Conservation (phyloP, 2,888 invertebrate genomes). For the Pollenia amentaria region DNA sequence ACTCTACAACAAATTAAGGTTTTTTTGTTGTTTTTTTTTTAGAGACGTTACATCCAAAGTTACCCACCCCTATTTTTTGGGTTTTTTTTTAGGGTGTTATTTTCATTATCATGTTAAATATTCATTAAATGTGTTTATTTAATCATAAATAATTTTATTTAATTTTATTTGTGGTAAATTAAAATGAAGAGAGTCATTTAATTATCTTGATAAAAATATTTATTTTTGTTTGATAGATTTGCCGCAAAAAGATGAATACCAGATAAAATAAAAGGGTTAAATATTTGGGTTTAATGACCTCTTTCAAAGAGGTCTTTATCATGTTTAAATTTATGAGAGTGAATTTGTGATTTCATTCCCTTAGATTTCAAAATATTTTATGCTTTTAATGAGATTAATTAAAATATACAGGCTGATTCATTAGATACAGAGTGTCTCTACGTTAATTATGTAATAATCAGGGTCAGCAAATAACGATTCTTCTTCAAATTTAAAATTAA, state of each 20-base stretch:
- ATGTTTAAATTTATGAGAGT: not conserved
- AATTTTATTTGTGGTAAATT: slow-evolving; percentile 37
- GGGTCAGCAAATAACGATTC: no score
- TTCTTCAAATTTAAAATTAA: no score
- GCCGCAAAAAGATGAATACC: no score
- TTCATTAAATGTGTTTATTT: slow-evolving; percentile 41
- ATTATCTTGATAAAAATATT: slow-evolving; percentile 34
- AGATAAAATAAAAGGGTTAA: not conserved
- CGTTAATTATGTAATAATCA: no score
- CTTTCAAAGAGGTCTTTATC: not conserved
- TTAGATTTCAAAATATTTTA: no score
- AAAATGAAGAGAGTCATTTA: slow-evolving; percentile 1
- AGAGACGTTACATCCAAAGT: not conserved
- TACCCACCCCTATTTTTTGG: slow-evolving; percentile 46
- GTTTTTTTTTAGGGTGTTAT: slow-evolving; percentile 23
- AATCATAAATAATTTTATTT: slow-evolving; percentile 29
- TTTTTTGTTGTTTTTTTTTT: not conserved
- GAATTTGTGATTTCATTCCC: not conserved
- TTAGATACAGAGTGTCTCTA: no score
- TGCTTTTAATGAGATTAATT: not conserved
- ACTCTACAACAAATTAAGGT: slow-evolving; percentile 25
- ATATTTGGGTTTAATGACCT: slow-evolving; percentile 36
- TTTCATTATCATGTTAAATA: slow-evolving; percentile 17
- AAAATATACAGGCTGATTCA: no score
- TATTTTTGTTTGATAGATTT: not conserved